Base-by-base conservation (phyloP, 2,797 vertebrate genomes). In the Toxotes lorentzi region DNA sequence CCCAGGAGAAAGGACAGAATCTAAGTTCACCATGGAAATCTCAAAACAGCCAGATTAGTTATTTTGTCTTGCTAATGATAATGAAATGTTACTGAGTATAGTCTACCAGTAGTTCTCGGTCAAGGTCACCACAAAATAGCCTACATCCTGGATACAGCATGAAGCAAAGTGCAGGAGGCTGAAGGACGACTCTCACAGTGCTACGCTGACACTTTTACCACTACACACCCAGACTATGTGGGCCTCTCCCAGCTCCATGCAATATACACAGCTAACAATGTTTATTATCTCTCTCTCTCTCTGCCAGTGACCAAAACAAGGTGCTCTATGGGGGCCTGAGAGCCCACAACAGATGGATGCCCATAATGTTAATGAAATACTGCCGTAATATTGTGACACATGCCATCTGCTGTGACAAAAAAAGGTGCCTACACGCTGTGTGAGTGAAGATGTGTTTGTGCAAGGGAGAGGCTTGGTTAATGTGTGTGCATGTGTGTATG, bases 301-400 rank as follows among this genome's bases (percentile, higher is more conserved):
- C 81, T 21, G 59, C 85, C 82, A 84, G 78, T 86, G 86, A 86
- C 86, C 82, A 89, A 89, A 91, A 91, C 86, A 89, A 86, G 88
- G 84, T 85, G 76, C 88, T 89, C 84, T 74, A 66, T 48, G 57
- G 85, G 77, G 70, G 61, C 87, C 82, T 57, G 69, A 86, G 86
- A 84, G 88, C 74, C 77, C 82, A 86, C 79, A 86, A 67, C 93
- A 94, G 91, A 93, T 92, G 92, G 91, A 92, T 73, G 89, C 85
- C 85, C 89, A 90, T 91, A 90, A 92, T 91, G 91, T 92, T 92
- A 92, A 94, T 92, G 90, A 93, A 94, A 93, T 92, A 91, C 89
- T 84, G 87, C 80, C 24, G 69, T 86, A 92, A 92, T 91, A 91
- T 90, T 89, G 88, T 92, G 92, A 92, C 88, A 91, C 89, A 84